phyloP scores from a whole-genome alignment of 2,888 invertebrate genomes.

The Caenorhabditis imperialis region DNA sequence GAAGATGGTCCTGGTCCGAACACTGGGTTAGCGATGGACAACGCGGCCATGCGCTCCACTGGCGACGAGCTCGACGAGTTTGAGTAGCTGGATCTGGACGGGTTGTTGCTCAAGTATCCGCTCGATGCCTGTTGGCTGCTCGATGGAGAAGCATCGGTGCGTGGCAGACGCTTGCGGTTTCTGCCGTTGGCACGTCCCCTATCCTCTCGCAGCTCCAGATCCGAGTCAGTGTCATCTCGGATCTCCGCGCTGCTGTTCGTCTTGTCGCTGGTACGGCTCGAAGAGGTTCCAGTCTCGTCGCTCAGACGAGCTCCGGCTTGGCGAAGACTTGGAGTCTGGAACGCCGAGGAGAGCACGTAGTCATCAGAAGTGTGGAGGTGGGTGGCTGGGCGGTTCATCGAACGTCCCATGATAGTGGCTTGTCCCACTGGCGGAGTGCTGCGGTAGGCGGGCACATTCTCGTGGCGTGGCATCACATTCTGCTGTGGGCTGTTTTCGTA shows the following conservation, averaged over 20 bases:
- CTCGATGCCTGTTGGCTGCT: slow-evolving; percentile 67
- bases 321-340: slow-evolving; percentile 52
- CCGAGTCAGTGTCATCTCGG: slow-evolving; percentile 62
- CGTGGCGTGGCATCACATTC: slow-evolving; percentile 51
- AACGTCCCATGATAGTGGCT: slow-evolving; percentile 59
- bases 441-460: slow-evolving; percentile 66
- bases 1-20: slow-evolving; percentile 57
- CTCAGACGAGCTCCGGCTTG: slow-evolving; percentile 38
- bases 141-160: slow-evolving; percentile 43
- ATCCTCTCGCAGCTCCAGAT: slow-evolving; percentile 54
- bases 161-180: slow-evolving; percentile 52
- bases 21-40: slow-evolving; percentile 65
- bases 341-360: slow-evolving; percentile 71
- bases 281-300: slow-evolving; percentile 63
- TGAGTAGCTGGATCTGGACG: slow-evolving; percentile 57
- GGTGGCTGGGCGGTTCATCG: slow-evolving; percentile 57
- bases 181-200: slow-evolving; percentile 33
- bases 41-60: slow-evolving; percentile 59
- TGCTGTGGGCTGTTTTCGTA: slow-evolving; percentile 67
- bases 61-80: slow-evolving; percentile 67
- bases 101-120: slow-evolving; percentile 75
- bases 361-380: slow-evolving; percentile 72
- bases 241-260: slow-evolving; percentile 61
- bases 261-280: slow-evolving; percentile 58
- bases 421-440: slow-evolving; percentile 66